phyloP scores from a whole-genome alignment of 2,888 invertebrate genomes.

The Plutella xylostella region DNA sequence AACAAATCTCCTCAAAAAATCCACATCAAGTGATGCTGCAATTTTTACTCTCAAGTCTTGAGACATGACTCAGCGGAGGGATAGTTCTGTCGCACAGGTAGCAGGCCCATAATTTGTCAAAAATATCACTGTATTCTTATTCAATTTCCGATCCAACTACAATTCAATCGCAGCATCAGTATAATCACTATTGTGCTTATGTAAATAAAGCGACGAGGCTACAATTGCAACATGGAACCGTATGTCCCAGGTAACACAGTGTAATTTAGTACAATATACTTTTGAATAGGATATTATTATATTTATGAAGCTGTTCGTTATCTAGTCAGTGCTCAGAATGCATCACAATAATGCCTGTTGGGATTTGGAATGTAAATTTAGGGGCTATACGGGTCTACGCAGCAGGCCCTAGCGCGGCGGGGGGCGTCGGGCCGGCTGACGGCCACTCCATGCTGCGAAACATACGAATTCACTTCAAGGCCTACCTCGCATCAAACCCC shows the following conservation, averaged over 20 bases:
- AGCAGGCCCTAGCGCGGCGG: constrained; percentile 39
- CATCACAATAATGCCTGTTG: constrained; percentile 37
- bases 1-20: too few species aligned
- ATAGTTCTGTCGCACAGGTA: too few species aligned
- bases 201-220: constrained; percentile 36
- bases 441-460: constrained; percentile 58
- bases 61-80: too few species aligned
- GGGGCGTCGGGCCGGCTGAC: constrained; percentile 45
- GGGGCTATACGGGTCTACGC: constrained; percentile 25
- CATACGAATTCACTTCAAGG: constrained; percentile 59
- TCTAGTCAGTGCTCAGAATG: constrained; percentile 24
- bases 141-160: constrained; percentile 16
- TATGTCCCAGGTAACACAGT: too few species aligned
- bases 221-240: too few species aligned
- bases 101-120: too few species aligned
- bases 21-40: too few species aligned
- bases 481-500: constrained; percentile 36
- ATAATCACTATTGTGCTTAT: constrained; percentile 17
- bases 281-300: too few species aligned
- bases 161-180: constrained; percentile 8
- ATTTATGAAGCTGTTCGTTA: constrained; percentile 37
- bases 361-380: constrained; percentile 54
- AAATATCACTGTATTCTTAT: constrained; percentile 4
- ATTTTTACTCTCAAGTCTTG: too few species aligned
- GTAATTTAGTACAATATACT: too few species aligned